Evolutionary conservation across 2,888 invertebrate genomes (phyloP), one percentile per base, ranked within the genome.

Genomic region (Octonoba sinensis): DNA sequence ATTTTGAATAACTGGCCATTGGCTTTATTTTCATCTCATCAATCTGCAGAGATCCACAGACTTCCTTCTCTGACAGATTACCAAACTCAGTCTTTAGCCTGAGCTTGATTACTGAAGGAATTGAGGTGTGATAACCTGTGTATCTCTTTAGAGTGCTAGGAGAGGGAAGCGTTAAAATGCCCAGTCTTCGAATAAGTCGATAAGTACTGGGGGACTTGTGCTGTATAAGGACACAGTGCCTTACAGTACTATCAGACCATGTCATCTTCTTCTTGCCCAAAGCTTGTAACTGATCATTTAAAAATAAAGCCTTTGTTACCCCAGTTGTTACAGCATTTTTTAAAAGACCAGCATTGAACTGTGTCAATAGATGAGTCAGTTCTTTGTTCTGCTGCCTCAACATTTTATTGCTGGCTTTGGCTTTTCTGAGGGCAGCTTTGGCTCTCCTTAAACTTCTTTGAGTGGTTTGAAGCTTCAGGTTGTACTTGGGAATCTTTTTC

Each of bases 1-100:
- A 54, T 54, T 6, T 6, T 11, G 18, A 6, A 11, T 54, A 54
- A n/a, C 18, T 16, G 6, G 18, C 16, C 18, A n/a, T 54, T 54
- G 54, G 54, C 18, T 54, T 54, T n/a, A 54, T 54, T 54, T 54
- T 54, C 54, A 54, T 54, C 16, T 54, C 54, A 54, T 54, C 54
- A n/a, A 54, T 6, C 18, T 6, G 6, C 6, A 54, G 54, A 15
- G 54, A 54, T 16, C 54, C 54, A 54, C 16, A 54, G 16, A 54
- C 18, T 54, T 54, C 54, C 18, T 11, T 54, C 4, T 54, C 54
- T n/a, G 16, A n/a, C 16, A 54, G 18, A 54, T 54, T 6, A n/a
- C 18, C 18, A 11, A 54, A 11, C 16, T 54, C 54, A 11, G 54
- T 54, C 6, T 15, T 4, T 16, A 54, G 16, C 16, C 54, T 54